A percentile compares a stretch with the other conserved stretches of the same genome.
These are phyloP conservation scores for Eurois occulta DNA, from an alignment of 2,888 invertebrate genomes.

Conservation along the genomic window DNA sequence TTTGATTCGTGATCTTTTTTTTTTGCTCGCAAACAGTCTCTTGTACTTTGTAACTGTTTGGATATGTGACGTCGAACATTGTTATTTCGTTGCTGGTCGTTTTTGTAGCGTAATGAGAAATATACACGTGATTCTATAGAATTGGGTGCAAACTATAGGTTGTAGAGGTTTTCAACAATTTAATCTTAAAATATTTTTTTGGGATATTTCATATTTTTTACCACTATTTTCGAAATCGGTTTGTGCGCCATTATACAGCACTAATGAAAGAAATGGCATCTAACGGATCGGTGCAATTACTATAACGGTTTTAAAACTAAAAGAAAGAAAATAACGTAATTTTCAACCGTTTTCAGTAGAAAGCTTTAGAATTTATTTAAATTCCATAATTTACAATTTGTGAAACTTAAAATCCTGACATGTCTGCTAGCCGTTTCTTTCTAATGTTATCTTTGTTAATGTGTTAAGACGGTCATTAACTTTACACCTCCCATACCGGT, in stretches of 20 bases:
- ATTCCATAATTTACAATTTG: conserved; percentile 13
- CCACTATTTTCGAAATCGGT: conserved; percentile 21
- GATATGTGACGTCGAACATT: conserved; percentile 64
- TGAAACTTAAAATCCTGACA: conserved; percentile 23
- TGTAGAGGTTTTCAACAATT: conserved; percentile 23
- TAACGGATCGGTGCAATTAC: conserved; percentile 59
- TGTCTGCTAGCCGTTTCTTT: conserved; percentile 7
- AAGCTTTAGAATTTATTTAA: conserved; percentile 36
- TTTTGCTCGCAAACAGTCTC: conserved; percentile 67
- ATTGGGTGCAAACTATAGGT: conserved; percentile 50
- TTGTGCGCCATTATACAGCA: conserved; percentile 25
- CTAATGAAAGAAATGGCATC: conserved; percentile 46
- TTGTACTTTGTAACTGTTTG: conserved; percentile 69
- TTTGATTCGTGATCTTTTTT: conserved; percentile 81
- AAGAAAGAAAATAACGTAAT: conserved; percentile 31
- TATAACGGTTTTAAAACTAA: conserved; percentile 37
- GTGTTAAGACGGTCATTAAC: conserved; percentile 37
- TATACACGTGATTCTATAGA: conserved; percentile 58
- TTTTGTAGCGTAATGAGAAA: conserved; percentile 58
- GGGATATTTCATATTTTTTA: conserved; percentile 27
- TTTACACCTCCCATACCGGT: conserved; percentile 1
- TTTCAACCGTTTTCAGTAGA: conserved; percentile 32
- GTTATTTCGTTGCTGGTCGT: conserved; percentile 46
- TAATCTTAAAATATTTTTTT: not conserved
- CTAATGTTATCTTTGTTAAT: conserved; percentile 1